Percentiles rank a stretch among this genome's conserved stretches.
Evolutionary conservation across 2,113 vertebrate species (phyloP).

Genomic region (Scolopax mira): DNA sequence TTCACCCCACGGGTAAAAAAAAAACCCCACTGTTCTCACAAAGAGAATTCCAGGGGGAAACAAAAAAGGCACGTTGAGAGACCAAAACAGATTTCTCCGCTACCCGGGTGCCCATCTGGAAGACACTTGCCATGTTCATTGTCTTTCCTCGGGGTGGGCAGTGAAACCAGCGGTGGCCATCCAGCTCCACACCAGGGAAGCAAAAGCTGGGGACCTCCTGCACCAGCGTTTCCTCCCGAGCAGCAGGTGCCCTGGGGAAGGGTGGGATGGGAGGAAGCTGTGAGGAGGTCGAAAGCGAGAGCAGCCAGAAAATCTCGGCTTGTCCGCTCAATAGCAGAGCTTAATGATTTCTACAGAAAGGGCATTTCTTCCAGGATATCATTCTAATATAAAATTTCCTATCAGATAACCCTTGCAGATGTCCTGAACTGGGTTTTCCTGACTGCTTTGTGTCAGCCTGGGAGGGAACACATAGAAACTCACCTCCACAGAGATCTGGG

Average conservation of each 20-base stretch:
- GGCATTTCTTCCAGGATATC: constrained; percentile 40
- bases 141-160: not conserved
- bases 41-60: not conserved
- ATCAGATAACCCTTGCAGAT: constrained; percentile 29
- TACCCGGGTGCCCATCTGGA: not conserved
- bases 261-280: not conserved
- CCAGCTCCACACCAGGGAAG: not conserved
- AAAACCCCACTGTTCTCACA: not conserved
- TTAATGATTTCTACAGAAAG: not conserved
- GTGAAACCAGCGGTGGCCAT: not conserved
- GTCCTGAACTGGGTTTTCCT: constrained; percentile 29
- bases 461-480: not conserved
- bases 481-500: not conserved
- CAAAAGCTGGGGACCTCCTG: not conserved
- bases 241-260: not conserved
- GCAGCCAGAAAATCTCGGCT: not conserved
- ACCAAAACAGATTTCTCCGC: not conserved
- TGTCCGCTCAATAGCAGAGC: not conserved
- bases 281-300: not conserved
- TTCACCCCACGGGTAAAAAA: not conserved
- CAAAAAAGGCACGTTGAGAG: not conserved
- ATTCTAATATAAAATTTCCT: constrained; percentile 38
- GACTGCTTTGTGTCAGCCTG: not conserved
- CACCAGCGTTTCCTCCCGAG: not conserved
- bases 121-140: not conserved